Conservation (phyloP, 2,113 vertebrate genomes). For the Sardina pilchardus region DNA sequence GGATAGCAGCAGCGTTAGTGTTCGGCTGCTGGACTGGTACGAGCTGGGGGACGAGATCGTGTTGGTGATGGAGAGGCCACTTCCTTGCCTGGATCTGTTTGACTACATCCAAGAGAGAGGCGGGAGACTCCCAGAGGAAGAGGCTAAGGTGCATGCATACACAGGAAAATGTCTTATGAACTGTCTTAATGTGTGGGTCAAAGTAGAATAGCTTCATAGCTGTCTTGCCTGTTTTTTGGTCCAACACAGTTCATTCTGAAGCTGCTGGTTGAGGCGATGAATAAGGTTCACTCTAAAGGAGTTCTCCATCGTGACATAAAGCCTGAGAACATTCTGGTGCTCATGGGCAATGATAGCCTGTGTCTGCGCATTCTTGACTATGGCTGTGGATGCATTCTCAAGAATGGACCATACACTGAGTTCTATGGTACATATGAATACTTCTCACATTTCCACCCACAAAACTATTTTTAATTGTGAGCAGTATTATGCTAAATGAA, state of each 20-base stretch:
- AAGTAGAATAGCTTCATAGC: conserved; percentile 30
- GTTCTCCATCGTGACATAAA: conserved; percentile 73
- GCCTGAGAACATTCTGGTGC: conserved; percentile 71
- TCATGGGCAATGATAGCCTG: conserved; percentile 53
- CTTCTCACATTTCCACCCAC: too few species aligned
- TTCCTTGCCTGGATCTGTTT: conserved; percentile 18
- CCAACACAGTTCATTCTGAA: conserved; percentile 16
- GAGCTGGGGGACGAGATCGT: conserved; percentile 15
- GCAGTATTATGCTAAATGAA: too few species aligned
- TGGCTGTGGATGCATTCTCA: conserved; percentile 19
- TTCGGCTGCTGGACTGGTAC: conserved; percentile 24
- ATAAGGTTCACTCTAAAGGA: conserved; percentile 64
- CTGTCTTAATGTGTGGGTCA: too few species aligned
- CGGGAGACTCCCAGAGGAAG: neutral
- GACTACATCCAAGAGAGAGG: conserved; percentile 28
- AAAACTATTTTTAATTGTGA: too few species aligned
- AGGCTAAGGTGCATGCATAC: conserved; percentile 34
- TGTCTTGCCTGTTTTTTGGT: neutral
- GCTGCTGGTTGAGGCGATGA: conserved; percentile 56
- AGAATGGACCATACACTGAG: neutral
- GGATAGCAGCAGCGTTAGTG: neutral
- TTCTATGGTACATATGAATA: conserved; percentile 5
- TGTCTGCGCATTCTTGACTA: conserved; percentile 58
- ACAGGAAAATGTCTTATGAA: conserved; percentile 20
- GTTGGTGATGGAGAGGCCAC: conserved; percentile 25